phyloP scores from a whole-genome alignment of 2,113 vertebrate species.

The Xenopus borealis region DNA sequence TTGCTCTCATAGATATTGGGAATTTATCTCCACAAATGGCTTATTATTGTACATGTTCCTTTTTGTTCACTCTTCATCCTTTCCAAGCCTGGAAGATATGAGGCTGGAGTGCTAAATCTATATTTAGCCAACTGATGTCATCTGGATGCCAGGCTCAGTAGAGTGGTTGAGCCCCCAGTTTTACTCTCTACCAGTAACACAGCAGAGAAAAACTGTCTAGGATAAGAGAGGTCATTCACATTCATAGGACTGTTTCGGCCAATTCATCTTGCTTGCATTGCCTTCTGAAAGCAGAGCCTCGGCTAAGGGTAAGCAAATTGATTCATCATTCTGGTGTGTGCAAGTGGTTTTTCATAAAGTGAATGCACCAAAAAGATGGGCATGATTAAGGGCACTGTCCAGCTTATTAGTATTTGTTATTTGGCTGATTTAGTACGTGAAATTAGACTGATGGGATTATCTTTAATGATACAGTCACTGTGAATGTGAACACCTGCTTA shows the following conservation, averaged over 20 bases:
- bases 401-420: no score
- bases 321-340: background rate
- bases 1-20: background rate
- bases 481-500: no score
- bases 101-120: slow-evolving; percentile 77
- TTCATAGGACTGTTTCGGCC: slow-evolving; percentile 55
- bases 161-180: slow-evolving; percentile 71
- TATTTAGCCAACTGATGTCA: slow-evolving; percentile 97
- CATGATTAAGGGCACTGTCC: no score
- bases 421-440: no score
- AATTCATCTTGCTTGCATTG: slow-evolving; percentile 53
- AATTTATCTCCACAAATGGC: background rate
- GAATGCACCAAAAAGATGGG: no score
- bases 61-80: slow-evolving; percentile 8
- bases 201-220: slow-evolving; percentile 62
- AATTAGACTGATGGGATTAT: no score
- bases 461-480: no score
- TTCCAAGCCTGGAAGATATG: slow-evolving; percentile 67
- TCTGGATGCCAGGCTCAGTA: slow-evolving; percentile 80
- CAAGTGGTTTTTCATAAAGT: background rate
- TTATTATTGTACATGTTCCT: slow-evolving; percentile 1
- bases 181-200: slow-evolving; percentile 66
- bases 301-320: slow-evolving; percentile 51
- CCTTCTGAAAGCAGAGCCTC: slow-evolving; percentile 37
- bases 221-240: slow-evolving; percentile 62